phyloP scores from a whole-genome alignment of 1,140 invertebrate genomes.

The Sweltsa coloradensis region DNA sequence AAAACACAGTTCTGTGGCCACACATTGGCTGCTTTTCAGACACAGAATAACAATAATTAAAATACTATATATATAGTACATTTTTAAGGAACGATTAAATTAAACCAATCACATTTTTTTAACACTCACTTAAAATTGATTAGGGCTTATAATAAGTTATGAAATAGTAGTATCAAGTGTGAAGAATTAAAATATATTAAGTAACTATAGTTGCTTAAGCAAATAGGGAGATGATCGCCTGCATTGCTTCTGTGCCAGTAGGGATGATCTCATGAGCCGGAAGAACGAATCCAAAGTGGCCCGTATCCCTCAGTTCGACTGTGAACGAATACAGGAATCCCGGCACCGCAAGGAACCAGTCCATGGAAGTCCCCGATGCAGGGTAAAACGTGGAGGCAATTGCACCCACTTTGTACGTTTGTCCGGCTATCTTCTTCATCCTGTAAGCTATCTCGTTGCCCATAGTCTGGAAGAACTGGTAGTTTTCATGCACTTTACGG shows the following conservation, averaged over 20 bases:
- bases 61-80: no score
- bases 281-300: conserved; percentile 75
- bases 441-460: conserved; percentile 32
- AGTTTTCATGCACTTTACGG: conserved; percentile 34
- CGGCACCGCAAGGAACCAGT: conserved; percentile 77
- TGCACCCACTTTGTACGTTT: conserved; percentile 59
- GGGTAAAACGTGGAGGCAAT: conserved; percentile 64
- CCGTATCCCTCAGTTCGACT: conserved; percentile 77
- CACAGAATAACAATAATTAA: no score
- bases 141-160: no score
- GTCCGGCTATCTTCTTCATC: conserved; percentile 51
- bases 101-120: no score
- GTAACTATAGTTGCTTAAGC: no score
- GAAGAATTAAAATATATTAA: no score
- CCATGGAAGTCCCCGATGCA: conserved; percentile 58
- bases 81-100: no score
- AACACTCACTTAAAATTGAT: no score
- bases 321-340: conserved; percentile 82
- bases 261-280: conserved; percentile 68
- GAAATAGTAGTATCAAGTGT: no score
- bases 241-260: conserved; percentile 70
- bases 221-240: no score
- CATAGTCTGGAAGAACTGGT: conserved; percentile 27
- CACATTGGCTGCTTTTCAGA: no score
- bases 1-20: no score